Conservation (phyloP, 2,797 vertebrate genomes). For the Rallus crepitans region DNA sequence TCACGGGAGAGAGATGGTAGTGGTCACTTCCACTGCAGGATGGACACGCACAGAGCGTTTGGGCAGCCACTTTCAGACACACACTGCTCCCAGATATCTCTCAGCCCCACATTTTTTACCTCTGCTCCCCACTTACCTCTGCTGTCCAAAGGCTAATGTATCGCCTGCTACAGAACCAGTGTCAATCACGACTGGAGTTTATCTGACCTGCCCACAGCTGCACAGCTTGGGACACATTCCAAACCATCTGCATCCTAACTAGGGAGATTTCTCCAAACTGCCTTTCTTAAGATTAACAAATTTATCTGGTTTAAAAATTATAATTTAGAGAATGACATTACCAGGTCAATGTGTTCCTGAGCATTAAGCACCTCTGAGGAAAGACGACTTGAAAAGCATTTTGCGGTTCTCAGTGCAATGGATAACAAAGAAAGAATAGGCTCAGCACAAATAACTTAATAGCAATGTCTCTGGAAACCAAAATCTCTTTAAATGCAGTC, state of each 20-base stretch:
- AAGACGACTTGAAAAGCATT: neutral
- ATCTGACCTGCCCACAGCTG: neutral
- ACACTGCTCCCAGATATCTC: neutral
- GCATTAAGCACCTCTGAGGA: neutral
- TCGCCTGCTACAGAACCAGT: neutral
- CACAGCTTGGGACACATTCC: neutral
- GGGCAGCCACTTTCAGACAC: neutral
- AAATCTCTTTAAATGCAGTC: neutral
- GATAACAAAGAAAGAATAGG: neutral
- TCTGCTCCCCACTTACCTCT: neutral
- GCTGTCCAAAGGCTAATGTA: fast-evolving
- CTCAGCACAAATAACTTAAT: constrained; percentile 26
- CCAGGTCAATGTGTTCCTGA: constrained; percentile 38
- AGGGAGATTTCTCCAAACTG: neutral
- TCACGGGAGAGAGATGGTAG: neutral
- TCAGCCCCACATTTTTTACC: neutral
- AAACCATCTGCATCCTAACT: neutral
- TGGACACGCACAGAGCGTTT: neutral
- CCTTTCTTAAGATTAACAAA: constrained; percentile 7
- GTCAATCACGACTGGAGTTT: neutral
- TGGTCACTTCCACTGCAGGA: neutral
- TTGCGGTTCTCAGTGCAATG: neutral
- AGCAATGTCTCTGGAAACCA: constrained; percentile 10
- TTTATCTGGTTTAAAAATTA: neutral
- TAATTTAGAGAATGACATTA: constrained; percentile 9